phyloP scores from a whole-genome alignment of 2,888 invertebrate species.

The Leptinotarsa juncta region DNA sequence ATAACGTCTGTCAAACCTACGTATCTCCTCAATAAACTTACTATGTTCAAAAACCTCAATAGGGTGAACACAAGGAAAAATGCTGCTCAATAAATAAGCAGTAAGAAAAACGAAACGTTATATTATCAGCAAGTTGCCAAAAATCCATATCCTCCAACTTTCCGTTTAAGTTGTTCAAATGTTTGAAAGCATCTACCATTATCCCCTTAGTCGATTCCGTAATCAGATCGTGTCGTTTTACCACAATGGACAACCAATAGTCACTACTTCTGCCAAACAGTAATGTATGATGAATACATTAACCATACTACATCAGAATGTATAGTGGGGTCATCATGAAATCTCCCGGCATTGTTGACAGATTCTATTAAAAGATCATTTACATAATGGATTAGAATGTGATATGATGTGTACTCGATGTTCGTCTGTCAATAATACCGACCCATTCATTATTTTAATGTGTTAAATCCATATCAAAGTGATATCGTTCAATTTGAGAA shows the following conservation, averaged over 20 bases:
- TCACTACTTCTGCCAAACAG: slow-evolving; percentile 33
- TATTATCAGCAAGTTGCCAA: too few species aligned
- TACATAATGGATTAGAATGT: slow-evolving; percentile 35
- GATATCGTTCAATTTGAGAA: slow-evolving; percentile 62
- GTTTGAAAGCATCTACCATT: background rate
- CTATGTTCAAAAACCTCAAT: too few species aligned
- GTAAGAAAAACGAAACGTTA: too few species aligned
- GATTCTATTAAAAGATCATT: slow-evolving; percentile 32
- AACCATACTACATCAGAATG: slow-evolving; percentile 34
- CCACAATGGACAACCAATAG: background rate
- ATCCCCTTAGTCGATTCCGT: background rate
- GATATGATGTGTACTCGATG: slow-evolving; percentile 20
- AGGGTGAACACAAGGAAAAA: too few species aligned
- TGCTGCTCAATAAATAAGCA: too few species aligned
- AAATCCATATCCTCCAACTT: too few species aligned
- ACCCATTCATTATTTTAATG: slow-evolving; percentile 53
- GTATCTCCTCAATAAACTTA: too few species aligned
- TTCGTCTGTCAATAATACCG: slow-evolving; percentile 40
- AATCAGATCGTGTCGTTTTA: background rate
- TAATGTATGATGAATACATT: slow-evolving; percentile 32
- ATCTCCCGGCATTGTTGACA: slow-evolving; percentile 34
- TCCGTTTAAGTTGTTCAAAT: too few species aligned
- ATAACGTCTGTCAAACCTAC: too few species aligned
- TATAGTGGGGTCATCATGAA: slow-evolving; percentile 35
- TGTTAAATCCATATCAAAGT: slow-evolving; percentile 62